A percentile compares a stretch with the other conserved stretches of the same genome.
These are phyloP conservation scores for Apostichopus californicus DNA, from an alignment of 35 echinoderm and acorn worm genomes.

Conservation along the genomic window DNA sequence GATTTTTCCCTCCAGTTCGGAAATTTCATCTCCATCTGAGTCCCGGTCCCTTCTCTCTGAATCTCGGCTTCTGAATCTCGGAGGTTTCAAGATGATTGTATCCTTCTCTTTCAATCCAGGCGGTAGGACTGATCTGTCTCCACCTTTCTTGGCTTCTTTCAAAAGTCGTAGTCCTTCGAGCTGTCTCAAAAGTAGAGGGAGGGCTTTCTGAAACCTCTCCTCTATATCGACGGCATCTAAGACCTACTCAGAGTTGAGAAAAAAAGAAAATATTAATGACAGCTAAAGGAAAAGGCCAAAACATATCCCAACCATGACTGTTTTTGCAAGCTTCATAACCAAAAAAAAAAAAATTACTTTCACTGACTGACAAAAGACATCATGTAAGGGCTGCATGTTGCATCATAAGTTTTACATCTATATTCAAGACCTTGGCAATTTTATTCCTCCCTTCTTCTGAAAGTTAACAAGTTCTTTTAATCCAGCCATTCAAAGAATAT, in stretches of 20 bases:
- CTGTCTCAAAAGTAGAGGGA: slow-evolving; percentile 77
- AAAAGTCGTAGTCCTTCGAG: slow-evolving; percentile 82
- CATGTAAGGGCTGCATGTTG: too few relatives aligned
- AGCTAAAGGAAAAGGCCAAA: too few relatives aligned
- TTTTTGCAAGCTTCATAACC: too few relatives aligned
- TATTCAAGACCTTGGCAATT: background rate
- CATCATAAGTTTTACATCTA: background rate
- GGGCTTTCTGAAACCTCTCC: slow-evolving; percentile 81
- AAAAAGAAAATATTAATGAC: too few relatives aligned
- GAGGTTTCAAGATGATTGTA: slow-evolving; percentile 62
- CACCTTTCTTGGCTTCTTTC: slow-evolving; percentile 37
- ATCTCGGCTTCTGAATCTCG: slow-evolving; percentile 1
- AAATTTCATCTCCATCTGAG: slow-evolving; percentile 86
- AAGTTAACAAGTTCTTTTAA: too few relatives aligned
- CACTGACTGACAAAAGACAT: too few relatives aligned
- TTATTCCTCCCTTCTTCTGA: background rate
- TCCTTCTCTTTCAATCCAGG: slow-evolving; percentile 50
- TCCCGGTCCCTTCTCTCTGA: slow-evolving; percentile 53
- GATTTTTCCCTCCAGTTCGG: slow-evolving; percentile 91
- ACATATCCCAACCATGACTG: too few relatives aligned
- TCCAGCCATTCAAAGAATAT: too few relatives aligned
- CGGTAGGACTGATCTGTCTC: slow-evolving; percentile 11
- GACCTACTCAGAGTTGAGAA: slow-evolving; percentile 48
- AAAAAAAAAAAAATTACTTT: too few relatives aligned
- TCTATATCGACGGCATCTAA: slow-evolving; percentile 90